Conservation (phyloP, 2,113 vertebrate genomes). For the Corydoras maculifer region DNA sequence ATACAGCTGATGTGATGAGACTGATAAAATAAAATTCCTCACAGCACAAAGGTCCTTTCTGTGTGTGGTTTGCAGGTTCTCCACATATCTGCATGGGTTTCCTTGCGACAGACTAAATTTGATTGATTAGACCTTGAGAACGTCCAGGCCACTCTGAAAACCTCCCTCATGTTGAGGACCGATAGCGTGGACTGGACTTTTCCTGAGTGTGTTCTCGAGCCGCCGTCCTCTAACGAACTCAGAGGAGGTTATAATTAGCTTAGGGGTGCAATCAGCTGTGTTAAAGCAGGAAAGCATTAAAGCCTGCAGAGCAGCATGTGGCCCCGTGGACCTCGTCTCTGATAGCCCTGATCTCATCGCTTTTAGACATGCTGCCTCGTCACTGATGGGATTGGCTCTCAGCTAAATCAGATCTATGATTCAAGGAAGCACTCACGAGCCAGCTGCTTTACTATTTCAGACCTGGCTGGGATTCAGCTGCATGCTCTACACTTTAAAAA, state of each 20-base stretch:
- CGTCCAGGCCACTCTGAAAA: too few species aligned
- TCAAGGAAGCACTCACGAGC: constrained; percentile 12
- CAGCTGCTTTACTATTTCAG: constrained; percentile 25
- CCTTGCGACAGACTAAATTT: too few species aligned
- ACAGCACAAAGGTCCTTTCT: too few species aligned
- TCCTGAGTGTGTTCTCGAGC: background rate
- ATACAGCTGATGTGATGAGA: too few species aligned
- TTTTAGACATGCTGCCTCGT: constrained; percentile 45
- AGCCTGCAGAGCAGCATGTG: constrained; percentile 1
- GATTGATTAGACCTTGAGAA: too few species aligned
- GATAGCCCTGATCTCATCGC: constrained; percentile 10
- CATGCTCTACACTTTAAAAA: background rate
- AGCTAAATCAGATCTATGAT: constrained; percentile 43
- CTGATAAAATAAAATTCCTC: too few species aligned
- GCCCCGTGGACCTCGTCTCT: background rate
- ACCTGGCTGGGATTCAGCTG: background rate
- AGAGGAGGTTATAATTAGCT: background rate
- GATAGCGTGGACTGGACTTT: background rate
- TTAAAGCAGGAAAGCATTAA: constrained; percentile 1
- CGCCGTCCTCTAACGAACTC: background rate
- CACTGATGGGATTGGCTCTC: constrained; percentile 47
- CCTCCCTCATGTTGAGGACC: background rate
- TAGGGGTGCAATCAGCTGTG: background rate
- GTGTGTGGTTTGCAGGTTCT: too few species aligned
- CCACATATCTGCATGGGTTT: too few species aligned